Percentiles rank a stretch among this genome's conserved stretches.
phyloP scores from a whole-genome alignment of 2,113 vertebrate species.

The Suricata suricatta region DNA sequence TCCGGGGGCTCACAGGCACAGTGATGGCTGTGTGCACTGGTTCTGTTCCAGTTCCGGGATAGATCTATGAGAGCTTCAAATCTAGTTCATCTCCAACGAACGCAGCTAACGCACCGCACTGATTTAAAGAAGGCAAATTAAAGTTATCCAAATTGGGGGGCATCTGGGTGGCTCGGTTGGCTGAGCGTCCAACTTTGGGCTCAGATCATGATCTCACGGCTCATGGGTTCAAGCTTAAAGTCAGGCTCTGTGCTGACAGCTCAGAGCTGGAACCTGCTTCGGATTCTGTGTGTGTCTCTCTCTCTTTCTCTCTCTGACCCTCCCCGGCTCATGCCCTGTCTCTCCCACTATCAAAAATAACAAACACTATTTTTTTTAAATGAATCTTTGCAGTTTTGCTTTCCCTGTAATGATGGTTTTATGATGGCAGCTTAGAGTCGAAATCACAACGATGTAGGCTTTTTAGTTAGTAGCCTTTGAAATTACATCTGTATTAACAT shows the following conservation, averaged over 20 bases:
- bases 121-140: neutral
- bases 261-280: too few relatives aligned
- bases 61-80: neutral
- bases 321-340: too few relatives aligned
- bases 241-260: too few relatives aligned
- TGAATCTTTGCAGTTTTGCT: neutral
- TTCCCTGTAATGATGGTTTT: neutral
- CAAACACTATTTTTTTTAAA: neutral
- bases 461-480: neutral
- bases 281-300: too few relatives aligned
- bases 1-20: neutral
- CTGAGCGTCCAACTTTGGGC: too few relatives aligned
- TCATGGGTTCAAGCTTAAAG: too few relatives aligned
- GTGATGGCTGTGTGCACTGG: neutral
- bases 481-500: neutral
- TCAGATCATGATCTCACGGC: too few relatives aligned
- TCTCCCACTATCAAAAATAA: too few relatives aligned
- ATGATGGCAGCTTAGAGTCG: neutral
- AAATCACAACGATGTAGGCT: neutral
- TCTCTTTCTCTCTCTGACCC: too few relatives aligned
- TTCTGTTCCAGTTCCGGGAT: neutral
- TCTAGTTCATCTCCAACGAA: neutral
- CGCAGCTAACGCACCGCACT: neutral
- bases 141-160: neutral
- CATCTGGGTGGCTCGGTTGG: too few relatives aligned